A percentile compares a stretch with the other conserved stretches of the same genome.
Conservation (phyloP, 2,888 invertebrate species). For the Bruchidius siliquastri region DNA sequence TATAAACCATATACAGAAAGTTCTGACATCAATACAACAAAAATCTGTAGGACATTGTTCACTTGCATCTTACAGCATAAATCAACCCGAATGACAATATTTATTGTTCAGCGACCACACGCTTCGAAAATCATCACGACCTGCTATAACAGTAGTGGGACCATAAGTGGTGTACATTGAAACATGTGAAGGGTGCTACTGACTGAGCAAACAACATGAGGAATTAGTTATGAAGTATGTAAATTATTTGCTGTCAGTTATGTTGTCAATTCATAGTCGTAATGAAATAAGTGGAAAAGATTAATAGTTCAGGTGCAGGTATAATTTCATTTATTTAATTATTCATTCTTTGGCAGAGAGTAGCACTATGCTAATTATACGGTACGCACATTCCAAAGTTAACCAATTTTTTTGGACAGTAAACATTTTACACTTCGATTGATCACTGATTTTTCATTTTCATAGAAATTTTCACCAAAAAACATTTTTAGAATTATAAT, state of each 20-base stretch:
- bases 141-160: not conserved
- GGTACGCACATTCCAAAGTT: too few species aligned
- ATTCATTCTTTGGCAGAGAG: too few species aligned
- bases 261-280: not conserved
- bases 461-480: too few species aligned
- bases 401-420: too few species aligned
- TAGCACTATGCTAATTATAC: too few species aligned
- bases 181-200: not conserved
- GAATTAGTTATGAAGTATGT: not conserved
- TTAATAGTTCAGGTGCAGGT: not conserved
- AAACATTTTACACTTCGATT: too few species aligned
- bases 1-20: not conserved
- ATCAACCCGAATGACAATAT: not conserved
- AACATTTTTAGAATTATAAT: too few species aligned
- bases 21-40: not conserved
- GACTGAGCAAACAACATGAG: not conserved
- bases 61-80: not conserved
- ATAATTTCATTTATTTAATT: not conserved
- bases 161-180: not conserved
- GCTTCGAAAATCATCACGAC: not conserved
- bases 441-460: too few species aligned
- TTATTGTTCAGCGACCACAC: not conserved
- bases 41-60: not conserved
- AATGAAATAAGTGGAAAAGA: not conserved
- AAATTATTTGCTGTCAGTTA: not conserved